These are phyloP conservation scores for Dysidea cf. avara DNA, from an alignment of 37 sponge, comb jelly and placozoan species.

Conservation along the genomic window DNA sequence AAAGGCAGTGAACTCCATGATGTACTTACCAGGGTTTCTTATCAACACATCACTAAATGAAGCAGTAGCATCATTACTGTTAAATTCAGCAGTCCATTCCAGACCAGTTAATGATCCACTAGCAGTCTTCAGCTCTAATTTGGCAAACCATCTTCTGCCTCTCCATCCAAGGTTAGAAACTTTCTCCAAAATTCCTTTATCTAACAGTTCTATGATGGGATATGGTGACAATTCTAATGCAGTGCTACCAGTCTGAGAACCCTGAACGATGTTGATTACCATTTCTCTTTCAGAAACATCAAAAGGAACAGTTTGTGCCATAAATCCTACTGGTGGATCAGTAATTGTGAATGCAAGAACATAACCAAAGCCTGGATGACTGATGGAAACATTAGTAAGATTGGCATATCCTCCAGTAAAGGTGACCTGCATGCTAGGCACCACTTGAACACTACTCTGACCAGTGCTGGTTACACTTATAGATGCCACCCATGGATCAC, in stretches of 20 bases:
- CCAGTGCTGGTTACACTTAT: too few species aligned
- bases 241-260: conserved; percentile 36
- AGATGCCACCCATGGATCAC: too few species aligned
- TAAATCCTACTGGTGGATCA: conserved; percentile 55
- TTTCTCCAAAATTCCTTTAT: conserved; percentile 5
- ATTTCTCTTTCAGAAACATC: conserved; percentile 16
- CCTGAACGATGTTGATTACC: conserved; percentile 28
- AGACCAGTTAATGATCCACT: background rate
- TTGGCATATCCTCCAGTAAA: conserved; percentile 60
- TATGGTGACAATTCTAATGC: conserved; percentile 40
- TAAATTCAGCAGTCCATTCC: conserved; percentile 12
- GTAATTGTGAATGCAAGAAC: conserved; percentile 43
- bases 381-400: conserved; percentile 54
- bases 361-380: conserved; percentile 64
- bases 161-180: conserved; percentile 66
- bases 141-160: conserved; percentile 56
- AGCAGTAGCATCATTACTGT: too few species aligned
- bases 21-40: conserved; percentile 10
- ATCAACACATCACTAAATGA: conserved; percentile 35
- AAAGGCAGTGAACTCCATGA: conserved; percentile 13
- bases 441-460: conserved; percentile 33
- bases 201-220: conserved; percentile 42
- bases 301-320: background rate
- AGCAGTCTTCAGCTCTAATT: background rate
- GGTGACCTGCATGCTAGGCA: conserved; percentile 40